A percentile compares a stretch with the other conserved stretches of the same genome.
phyloP scores from a whole-genome alignment of 1,140 invertebrate species.

The Mesaphorura yosii region DNA sequence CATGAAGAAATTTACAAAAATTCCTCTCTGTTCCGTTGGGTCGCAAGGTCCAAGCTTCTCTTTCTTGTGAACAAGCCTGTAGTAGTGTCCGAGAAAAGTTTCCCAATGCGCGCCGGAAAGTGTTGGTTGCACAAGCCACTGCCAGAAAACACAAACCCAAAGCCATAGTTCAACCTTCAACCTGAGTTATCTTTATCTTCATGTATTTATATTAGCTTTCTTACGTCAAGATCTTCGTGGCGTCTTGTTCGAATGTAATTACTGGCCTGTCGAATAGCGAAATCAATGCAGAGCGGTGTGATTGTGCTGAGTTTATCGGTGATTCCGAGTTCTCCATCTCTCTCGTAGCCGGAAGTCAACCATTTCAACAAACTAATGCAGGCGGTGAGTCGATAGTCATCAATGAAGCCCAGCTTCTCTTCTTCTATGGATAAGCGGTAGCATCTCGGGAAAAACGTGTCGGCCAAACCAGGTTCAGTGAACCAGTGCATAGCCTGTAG shows the following conservation, averaged over 20 bases:
- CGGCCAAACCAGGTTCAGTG: slow-evolving; percentile 63
- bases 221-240: slow-evolving; percentile 81
- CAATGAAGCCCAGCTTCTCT: slow-evolving; percentile 73
- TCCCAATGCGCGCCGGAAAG: slow-evolving; percentile 33
- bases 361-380: slow-evolving; percentile 71
- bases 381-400: slow-evolving; percentile 77
- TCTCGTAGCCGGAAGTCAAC: slow-evolving; percentile 49
- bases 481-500: slow-evolving; percentile 81
- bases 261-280: slow-evolving; percentile 38
- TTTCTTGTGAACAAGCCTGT: slow-evolving; percentile 55
- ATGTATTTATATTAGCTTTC: no score
- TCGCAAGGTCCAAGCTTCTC: slow-evolving; percentile 37
- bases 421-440: slow-evolving; percentile 75
- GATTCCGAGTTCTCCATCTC: slow-evolving; percentile 31
- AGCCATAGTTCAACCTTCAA: neutral
- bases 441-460: slow-evolving; percentile 72
- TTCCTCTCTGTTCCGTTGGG: slow-evolving; percentile 26
- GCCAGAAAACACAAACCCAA: neutral
- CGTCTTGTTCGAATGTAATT: slow-evolving; percentile 61
- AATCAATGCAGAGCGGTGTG: slow-evolving; percentile 30
- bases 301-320: slow-evolving; percentile 30
- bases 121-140: slow-evolving; percentile 8
- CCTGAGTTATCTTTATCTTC: no score
- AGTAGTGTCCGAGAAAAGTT: slow-evolving; percentile 47
- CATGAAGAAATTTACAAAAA: neutral